Evolutionary conservation across 1,140 invertebrate genomes (phyloP), one percentile per base, ranked within the genome.

Genomic region (Piezodorus guildinii): DNA sequence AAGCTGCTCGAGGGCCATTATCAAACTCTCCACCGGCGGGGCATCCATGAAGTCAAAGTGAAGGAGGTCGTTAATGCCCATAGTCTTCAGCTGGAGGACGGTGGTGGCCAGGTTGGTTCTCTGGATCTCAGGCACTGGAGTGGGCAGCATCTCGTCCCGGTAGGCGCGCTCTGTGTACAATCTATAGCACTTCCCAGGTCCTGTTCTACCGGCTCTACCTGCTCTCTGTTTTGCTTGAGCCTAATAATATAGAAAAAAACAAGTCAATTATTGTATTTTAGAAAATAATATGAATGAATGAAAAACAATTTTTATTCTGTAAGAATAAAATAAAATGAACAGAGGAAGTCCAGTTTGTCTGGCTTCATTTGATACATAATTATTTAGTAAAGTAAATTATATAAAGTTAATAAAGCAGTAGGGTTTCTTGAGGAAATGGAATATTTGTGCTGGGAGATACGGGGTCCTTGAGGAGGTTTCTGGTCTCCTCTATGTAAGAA

Each of bases 11-110:
- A 99, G 78, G 6, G 97, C 97, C 84, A 97, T 96, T 16, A 99
- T 94, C 51, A 99, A 80, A 0, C 94, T 90, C 74, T 96, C 93
- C 10, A 96, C 92, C 0, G 96, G 96, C 12, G 97, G 97, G 0
- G 96, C 91, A 75, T 99, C 97, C 96, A 99, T 99, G 75, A 99
- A 99, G 78, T 99, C 96, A 76, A 99, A 99, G 72, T 95, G 88
- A n/a, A 99, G 75, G n/a, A 99, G 77, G 77, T 99, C 96, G 75
- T 99, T 99, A 59, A 99, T 99, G 8, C 97, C 97, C 95, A 99
- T 98, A 0, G 96, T 96, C 75, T 99, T 99, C 1, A 99, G 74
- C 69, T 98, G 94, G 4, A 99, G 74, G 19, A 71, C 93, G 0
- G 95, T 98, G 3, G 90, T 91, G 3, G 96, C 95, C 62, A 99